Evolutionary conservation across 2,797 vertebrate species (phyloP), one percentile per base, ranked within the genome.

Genomic region (Chromobotia macracanthus): DNA sequence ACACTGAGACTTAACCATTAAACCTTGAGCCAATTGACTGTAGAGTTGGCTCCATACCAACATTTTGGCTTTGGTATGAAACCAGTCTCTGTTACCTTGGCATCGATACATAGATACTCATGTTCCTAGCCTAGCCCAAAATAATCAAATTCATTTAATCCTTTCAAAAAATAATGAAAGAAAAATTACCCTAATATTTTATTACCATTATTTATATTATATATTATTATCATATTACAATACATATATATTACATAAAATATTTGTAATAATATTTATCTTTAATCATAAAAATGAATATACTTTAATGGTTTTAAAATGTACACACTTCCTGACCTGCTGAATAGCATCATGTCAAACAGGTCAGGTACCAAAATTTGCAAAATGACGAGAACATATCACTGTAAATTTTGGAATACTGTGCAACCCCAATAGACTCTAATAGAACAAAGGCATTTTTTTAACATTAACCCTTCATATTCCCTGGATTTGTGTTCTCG

Each of bases 401-500:
- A 38, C 38, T 41, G 38, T 28, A 28, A 28, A 28, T 28, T 28
- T 28, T 4, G 1, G 28, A 28, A 2, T 28, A 28, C 28, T 28
- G 1, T 41, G 38, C 38, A 41, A 41, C 9, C 38, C 9, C 38
- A 41, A 2, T 41, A 41, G 38, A 1, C 38, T 8, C 38, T 41
- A 3, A 21, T 19, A n/a, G 16, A 71, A 61, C 58, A 72, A 66
- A 81, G 5, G 16, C 19, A 0, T 67, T 80, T 63, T 82, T 67
- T 72, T 19, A 66, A 21, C 21, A 31, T 75, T 75, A 75, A 55
- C 41, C 23, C 65, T 69, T 69, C 16, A 50, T 55, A 60, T 19
- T 44, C 31, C 12, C 60, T 55, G 68, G 68, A 75, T 77, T 69
- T 73, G 80, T 69, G 55, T 82, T 70, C 64, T 77, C 77, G 81